Evolutionary conservation across 35 echinoderm and acorn worm genomes (phyloP).

Genomic region (Diadema setosum): DNA sequence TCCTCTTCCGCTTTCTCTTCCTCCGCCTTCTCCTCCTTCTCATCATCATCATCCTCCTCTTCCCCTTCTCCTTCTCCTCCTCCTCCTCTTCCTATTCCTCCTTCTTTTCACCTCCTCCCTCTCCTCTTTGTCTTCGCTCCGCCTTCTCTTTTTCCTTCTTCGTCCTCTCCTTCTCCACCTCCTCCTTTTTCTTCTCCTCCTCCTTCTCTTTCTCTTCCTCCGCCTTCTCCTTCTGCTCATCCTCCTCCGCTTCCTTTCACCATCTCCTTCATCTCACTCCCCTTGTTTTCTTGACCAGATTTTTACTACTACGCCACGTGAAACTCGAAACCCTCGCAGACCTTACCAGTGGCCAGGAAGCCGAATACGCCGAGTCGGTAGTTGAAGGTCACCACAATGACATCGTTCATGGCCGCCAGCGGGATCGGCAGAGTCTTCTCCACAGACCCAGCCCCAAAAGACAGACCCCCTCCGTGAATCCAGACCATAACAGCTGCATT

Average conservation of each 20-base stretch:
- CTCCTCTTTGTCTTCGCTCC: neutral
- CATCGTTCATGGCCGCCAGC: slow-evolving; percentile 49
- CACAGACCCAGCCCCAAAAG: slow-evolving; percentile 27
- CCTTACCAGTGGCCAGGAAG: slow-evolving; percentile 60
- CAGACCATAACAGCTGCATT: slow-evolving; percentile 54
- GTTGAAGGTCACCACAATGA: slow-evolving; percentile 72
- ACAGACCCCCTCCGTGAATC: slow-evolving; percentile 42
- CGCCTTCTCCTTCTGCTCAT: no score
- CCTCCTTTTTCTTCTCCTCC: no score
- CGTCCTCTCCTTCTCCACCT: no score
- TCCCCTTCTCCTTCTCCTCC: neutral
- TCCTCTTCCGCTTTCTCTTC: neutral
- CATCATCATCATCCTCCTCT: neutral
- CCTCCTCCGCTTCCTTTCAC: no score
- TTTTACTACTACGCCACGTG: no score
- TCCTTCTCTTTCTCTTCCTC: no score
- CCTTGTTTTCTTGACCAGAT: no score
- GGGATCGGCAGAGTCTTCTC: slow-evolving; percentile 7
- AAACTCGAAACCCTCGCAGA: no score
- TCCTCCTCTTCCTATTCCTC: neutral
- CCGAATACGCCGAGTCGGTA: slow-evolving; percentile 54
- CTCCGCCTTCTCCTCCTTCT: neutral
- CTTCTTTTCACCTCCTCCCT: neutral
- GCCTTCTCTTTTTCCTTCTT: no score
- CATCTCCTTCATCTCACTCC: no score